Evolutionary conservation across 2,797 vertebrate genomes (phyloP), one percentile per base, ranked within the genome.

Genomic region (Botia almorhae): DNA sequence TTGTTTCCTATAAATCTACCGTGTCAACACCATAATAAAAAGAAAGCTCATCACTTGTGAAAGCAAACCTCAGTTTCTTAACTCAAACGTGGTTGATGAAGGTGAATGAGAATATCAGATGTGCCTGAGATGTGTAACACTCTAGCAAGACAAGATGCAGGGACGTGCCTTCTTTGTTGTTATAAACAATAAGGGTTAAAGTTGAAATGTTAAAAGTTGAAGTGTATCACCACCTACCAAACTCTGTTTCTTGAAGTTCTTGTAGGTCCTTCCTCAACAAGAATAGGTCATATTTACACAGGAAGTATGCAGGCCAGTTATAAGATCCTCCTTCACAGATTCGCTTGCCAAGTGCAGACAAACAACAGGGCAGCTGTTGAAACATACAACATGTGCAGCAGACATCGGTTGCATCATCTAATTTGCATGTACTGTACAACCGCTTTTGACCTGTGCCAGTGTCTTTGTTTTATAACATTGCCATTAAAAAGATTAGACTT

Each of bases 401-500:
- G 50, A 68, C 33, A 16, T 43, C 39, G 51, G 48, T 67, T 67
- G 67, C 50, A 17, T 67, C 50, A 68, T 58, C 75, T 77, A 1
- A 69, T 48, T 69, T 78, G 53, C 65, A 19, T 48, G 11, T 53
- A 36, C 50, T 21, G 11, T 78, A 33, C 48, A 39, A 60, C 65
- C 23, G 26, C 17, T 60, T 77, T 67, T 78, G 53, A 7, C 53
- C 16, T 48, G 11, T 55, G 10, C 17, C 29, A 43, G 17, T 58
- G 11, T n/a, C 63, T 67, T 60, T 73, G 63, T 46, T 29, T 33
- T 53, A 58, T 14, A 58, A 1, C 14, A 26, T 64, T 50, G 60
- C 29, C 39, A 43, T 7, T n/a, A 92, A 95, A 95, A 95, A 96
- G 94, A 95, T 95, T 92, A 89, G 85, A 93, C 96, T 96, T 95